Evolutionary conservation across 1,140 invertebrate genomes (phyloP).

Genomic region (Caenorhabditis remanei): DNA sequence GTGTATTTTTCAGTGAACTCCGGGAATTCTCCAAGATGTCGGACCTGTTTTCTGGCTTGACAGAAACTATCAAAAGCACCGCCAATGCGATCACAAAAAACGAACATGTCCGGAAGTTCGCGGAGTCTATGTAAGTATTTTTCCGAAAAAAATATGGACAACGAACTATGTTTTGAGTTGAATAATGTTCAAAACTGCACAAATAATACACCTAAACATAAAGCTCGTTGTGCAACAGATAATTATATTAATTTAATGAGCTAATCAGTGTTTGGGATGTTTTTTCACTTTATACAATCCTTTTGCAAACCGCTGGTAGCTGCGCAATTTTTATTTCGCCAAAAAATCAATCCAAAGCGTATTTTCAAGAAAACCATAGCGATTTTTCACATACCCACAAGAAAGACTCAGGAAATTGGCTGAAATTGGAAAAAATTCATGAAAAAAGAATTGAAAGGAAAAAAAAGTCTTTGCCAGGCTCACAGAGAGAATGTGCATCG

Average conservation of each 20-base stretch:
- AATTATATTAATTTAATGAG: no score
- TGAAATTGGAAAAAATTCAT: background rate
- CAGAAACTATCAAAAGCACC: conserved; percentile 14
- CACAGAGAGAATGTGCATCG: background rate
- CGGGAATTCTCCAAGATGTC: background rate
- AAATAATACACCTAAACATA: no score
- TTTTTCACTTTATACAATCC: no score
- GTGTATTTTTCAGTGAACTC: background rate
- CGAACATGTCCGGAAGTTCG: conserved; percentile 17
- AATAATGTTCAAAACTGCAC: no score
- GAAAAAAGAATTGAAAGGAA: background rate
- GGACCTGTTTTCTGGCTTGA: conserved; percentile 16
- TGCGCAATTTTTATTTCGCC: no score
- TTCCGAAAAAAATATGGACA: background rate
- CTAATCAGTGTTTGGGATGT: no score
- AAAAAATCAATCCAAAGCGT: background rate
- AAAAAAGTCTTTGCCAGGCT: no score
- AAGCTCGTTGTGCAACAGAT: no score
- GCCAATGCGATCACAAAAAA: background rate
- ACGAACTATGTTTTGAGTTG: no score
- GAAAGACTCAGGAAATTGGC: background rate
- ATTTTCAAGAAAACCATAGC: background rate
- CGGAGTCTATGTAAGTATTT: conserved; percentile 31
- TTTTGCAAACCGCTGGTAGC: no score
- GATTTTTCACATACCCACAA: background rate